phyloP scores from a whole-genome alignment of 2,888 invertebrate genomes.

The Tillus elongatus region DNA sequence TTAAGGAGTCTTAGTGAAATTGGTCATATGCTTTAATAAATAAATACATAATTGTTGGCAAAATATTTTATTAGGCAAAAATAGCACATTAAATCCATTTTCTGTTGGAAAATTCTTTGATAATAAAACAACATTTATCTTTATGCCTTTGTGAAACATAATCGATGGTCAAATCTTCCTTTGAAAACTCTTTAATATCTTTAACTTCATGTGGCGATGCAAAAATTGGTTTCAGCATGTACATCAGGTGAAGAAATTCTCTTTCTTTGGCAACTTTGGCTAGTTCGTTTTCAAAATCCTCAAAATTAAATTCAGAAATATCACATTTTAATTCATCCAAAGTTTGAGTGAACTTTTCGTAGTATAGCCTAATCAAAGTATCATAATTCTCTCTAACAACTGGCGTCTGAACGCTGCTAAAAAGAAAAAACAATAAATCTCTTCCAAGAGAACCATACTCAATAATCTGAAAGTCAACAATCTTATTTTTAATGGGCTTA shows the following conservation, averaged over 20 bases:
- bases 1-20: too few species aligned
- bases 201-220: slow-evolving; percentile 33
- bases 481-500: slow-evolving; percentile 33
- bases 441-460: slow-evolving; percentile 43
- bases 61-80: too few species aligned
- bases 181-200: slow-evolving; percentile 32
- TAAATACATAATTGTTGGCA: too few species aligned
- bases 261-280: slow-evolving; percentile 29
- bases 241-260: slow-evolving; percentile 38
- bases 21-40: too few species aligned
- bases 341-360: slow-evolving; percentile 39
- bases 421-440: slow-evolving; percentile 48
- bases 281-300: slow-evolving; percentile 37
- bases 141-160: slow-evolving; percentile 18
- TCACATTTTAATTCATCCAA: slow-evolving; percentile 31
- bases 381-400: slow-evolving; percentile 39
- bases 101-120: slow-evolving; percentile 22
- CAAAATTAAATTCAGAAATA: slow-evolving; percentile 34
- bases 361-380: slow-evolving; percentile 43
- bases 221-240: slow-evolving; percentile 40
- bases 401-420: slow-evolving; percentile 41
- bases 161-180: slow-evolving; percentile 21
- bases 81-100: too few species aligned
- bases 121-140: slow-evolving; percentile 21
- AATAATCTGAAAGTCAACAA: slow-evolving; percentile 51